These are phyloP conservation scores for Eupeodes corollae DNA, from an alignment of 1,140 invertebrate genomes.

Conservation along the genomic window DNA sequence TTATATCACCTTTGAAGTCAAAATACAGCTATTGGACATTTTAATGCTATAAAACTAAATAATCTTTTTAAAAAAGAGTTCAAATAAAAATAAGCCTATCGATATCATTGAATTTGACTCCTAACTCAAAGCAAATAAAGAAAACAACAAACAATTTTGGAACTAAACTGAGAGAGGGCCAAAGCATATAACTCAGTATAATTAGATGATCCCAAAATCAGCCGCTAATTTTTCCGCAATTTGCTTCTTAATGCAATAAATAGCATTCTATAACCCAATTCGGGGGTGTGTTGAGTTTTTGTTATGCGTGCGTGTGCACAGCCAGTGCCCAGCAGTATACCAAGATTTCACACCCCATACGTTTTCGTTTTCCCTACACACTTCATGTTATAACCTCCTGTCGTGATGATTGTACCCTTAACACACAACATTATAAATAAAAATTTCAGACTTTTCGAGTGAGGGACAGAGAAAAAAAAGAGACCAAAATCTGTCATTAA, in stretches of 20 bases:
- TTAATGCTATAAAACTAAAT: too few species aligned
- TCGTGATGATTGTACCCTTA: conserved; percentile 3
- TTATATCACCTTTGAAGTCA: too few species aligned
- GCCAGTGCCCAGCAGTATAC: conserved; percentile 7
- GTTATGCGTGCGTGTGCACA: conserved; percentile 1
- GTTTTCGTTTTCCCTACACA: neutral
- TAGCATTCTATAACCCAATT: conserved; percentile 27
- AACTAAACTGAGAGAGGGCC: neutral
- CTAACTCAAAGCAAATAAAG: too few species aligned
- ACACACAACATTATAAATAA: too few species aligned
- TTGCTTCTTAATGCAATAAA: conserved; percentile 39
- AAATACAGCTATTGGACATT: too few species aligned
- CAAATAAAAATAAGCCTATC: too few species aligned
- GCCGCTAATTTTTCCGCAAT: conserved; percentile 40
- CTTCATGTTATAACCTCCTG: neutral
- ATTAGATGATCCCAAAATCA: conserved; percentile 39
- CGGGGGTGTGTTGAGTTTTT: conserved; percentile 9
- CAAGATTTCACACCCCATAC: neutral
- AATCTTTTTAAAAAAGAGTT: too few species aligned
- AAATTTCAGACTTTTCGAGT: too few species aligned
- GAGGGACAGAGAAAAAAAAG: too few species aligned
- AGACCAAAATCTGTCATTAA: neutral
- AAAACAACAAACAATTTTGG: neutral
- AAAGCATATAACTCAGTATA: conserved; percentile 9
- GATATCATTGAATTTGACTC: too few species aligned